Evolutionary conservation across 2,113 vertebrate genomes (phyloP).

Genomic region (Actenoides hombroni): DNA sequence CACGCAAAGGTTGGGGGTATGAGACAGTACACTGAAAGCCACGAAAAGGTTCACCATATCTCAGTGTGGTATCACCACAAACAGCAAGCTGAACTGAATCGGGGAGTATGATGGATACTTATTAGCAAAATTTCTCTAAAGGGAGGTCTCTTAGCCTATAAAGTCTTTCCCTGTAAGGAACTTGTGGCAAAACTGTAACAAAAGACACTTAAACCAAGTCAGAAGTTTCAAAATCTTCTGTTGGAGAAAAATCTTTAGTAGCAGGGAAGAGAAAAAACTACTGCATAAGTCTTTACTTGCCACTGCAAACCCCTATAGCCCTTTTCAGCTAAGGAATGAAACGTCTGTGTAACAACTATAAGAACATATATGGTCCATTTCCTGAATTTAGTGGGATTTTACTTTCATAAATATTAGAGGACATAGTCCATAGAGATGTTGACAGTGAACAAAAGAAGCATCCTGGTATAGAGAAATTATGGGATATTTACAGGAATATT

Average conservation of each 20-base stretch:
- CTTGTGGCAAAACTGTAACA: not conserved
- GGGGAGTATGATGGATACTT: not conserved
- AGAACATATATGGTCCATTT: not conserved
- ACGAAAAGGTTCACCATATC: not conserved
- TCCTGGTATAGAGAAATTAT: not conserved
- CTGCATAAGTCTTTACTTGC: not conserved
- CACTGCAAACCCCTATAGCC: not conserved
- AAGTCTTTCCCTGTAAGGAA: not conserved
- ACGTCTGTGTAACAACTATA: not conserved
- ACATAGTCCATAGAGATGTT: not conserved
- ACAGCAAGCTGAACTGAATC: not conserved
- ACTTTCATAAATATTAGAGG: not conserved
- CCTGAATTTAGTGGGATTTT: not conserved
- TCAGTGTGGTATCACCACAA: not conserved
- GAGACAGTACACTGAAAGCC: not conserved
- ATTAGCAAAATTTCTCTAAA: not conserved
- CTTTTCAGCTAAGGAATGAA: not conserved
- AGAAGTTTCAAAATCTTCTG: not conserved
- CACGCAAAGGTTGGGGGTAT: fast-evolving
- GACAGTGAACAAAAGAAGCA: not conserved
- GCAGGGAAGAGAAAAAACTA: not conserved
- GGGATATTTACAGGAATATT: not conserved
- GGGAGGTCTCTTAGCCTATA: not conserved
- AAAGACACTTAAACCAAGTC: not conserved
- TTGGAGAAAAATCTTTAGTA: not conserved